phyloP scores from a whole-genome alignment of 2,888 invertebrate species.

The Bembecia ichneumoniformis region DNA sequence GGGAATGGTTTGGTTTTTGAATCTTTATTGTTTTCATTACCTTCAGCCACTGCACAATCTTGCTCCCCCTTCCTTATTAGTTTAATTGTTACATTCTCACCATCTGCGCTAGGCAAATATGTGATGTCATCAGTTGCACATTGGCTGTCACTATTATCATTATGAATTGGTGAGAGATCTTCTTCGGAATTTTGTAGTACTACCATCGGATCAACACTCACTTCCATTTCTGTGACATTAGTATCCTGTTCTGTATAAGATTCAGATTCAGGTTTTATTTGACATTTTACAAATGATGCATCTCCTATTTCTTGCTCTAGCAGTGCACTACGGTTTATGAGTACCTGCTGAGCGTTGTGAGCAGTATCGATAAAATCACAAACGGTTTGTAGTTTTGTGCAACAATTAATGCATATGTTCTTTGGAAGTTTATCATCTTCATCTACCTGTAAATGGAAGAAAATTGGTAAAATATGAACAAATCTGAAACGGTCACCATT shows the following conservation, averaged over 20 bases:
- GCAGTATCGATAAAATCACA: conserved; percentile 79
- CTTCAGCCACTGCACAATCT: conserved; percentile 1
- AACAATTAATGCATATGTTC: conserved; percentile 77
- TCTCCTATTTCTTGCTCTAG: conserved; percentile 24
- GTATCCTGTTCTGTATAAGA: conserved; percentile 23
- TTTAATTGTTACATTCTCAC: conserved; percentile 39
- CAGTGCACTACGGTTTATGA: conserved; percentile 45
- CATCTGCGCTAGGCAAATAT: conserved; percentile 31
- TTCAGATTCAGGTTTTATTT: conserved; percentile 18
- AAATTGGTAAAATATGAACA: not conserved
- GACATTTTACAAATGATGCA: conserved; percentile 11
- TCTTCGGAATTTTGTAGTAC: conserved; percentile 74
- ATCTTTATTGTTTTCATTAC: conserved; percentile 16
- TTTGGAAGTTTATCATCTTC: conserved; percentile 78
- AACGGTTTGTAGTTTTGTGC: conserved; percentile 75
- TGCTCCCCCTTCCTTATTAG: conserved; percentile 34
- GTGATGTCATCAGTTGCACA: conserved; percentile 30
- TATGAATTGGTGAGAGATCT: conserved; percentile 16
- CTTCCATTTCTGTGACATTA: conserved; percentile 74
- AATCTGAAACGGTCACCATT: no score
- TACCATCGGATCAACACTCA: conserved; percentile 79
- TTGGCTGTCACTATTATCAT: conserved; percentile 13
- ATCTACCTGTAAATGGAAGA: conserved; percentile 66
- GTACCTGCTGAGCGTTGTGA: conserved; percentile 73
- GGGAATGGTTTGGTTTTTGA: conserved; percentile 56